These are phyloP conservation scores for Dynastes hyllus DNA, from an alignment of 2,888 invertebrate species.

Conservation along the genomic window DNA sequence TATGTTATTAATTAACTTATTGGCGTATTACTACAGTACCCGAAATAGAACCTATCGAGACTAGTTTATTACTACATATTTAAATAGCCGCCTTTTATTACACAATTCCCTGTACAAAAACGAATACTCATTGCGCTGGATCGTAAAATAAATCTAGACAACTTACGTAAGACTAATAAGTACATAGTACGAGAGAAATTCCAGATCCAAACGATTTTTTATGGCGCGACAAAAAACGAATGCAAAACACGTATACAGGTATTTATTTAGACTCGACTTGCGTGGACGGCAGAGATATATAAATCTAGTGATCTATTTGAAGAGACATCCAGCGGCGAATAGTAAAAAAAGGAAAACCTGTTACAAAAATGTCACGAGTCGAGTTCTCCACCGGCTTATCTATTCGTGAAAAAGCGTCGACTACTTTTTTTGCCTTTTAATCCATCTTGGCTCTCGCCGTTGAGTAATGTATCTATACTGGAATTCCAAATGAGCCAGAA, in stretches of 20 bases:
- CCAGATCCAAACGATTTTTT: constrained; percentile 38
- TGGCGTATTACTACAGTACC: constrained; percentile 11
- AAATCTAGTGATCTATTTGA: constrained; percentile 46
- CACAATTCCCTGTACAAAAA: constrained; percentile 33
- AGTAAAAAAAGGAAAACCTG: constrained; percentile 43
- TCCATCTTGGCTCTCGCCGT: constrained; percentile 25
- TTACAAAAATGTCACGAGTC: constrained; percentile 46
- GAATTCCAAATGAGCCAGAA: constrained; percentile 21
- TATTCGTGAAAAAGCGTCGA: constrained; percentile 2
- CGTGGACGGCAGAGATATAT: constrained; percentile 37
- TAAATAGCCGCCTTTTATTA: constrained; percentile 12
- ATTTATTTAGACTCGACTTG: constrained; percentile 42
- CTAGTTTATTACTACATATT: constrained; percentile 25
- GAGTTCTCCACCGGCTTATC: constrained; percentile 38
- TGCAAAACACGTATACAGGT: constrained; percentile 42
- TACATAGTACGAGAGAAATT: constrained; percentile 30
- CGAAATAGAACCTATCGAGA: constrained; percentile 17
- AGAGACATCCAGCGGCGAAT: constrained; percentile 33
- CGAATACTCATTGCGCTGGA: constrained; percentile 20
- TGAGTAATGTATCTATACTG: constrained; percentile 27
- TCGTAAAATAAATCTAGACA: constrained; percentile 39
- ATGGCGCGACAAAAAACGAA: constrained; percentile 27
- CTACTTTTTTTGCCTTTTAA: constrained; percentile 27
- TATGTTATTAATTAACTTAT: not conserved
- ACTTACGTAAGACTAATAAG: constrained; percentile 34